phyloP scores from a whole-genome alignment of 2,888 invertebrate genomes.

The Hydriomena furcata region DNA sequence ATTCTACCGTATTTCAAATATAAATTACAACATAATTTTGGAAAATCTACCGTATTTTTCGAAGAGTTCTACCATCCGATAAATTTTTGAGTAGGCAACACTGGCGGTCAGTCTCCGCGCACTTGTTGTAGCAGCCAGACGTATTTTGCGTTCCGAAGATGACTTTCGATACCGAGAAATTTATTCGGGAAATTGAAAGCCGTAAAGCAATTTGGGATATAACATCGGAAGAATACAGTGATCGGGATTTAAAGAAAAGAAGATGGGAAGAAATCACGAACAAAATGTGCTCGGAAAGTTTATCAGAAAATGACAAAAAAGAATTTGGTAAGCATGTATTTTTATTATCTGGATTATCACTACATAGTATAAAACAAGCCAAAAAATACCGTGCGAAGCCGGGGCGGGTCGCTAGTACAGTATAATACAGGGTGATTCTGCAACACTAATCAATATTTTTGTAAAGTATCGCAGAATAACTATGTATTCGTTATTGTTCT shows the following conservation, averaged over 20 bases:
- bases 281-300: conserved; percentile 37
- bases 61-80: background rate
- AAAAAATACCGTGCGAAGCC: too few species aligned
- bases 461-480: conserved; percentile 33
- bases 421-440: conserved; percentile 29
- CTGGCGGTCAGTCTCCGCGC: too few species aligned
- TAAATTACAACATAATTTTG: background rate
- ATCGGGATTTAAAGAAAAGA: conserved; percentile 29
- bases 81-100: background rate
- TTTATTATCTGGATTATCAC: conserved; percentile 36
- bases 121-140: too few species aligned
- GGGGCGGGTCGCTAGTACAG: too few species aligned
- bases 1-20: too few species aligned
- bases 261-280: conserved; percentile 40
- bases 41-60: background rate
- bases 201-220: conserved; percentile 36
- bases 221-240: conserved; percentile 38
- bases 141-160: conserved; percentile 20
- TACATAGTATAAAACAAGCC: conserved; percentile 28
- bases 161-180: conserved; percentile 38
- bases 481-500: conserved; percentile 27
- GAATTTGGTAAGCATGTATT: conserved; percentile 39
- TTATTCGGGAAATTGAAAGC: conserved; percentile 39
- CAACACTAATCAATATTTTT: conserved; percentile 35
- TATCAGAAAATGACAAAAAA: conserved; percentile 34